Conservation (phyloP, 1,140 invertebrate species). For the Dendroctonus ponderosae region DNA sequence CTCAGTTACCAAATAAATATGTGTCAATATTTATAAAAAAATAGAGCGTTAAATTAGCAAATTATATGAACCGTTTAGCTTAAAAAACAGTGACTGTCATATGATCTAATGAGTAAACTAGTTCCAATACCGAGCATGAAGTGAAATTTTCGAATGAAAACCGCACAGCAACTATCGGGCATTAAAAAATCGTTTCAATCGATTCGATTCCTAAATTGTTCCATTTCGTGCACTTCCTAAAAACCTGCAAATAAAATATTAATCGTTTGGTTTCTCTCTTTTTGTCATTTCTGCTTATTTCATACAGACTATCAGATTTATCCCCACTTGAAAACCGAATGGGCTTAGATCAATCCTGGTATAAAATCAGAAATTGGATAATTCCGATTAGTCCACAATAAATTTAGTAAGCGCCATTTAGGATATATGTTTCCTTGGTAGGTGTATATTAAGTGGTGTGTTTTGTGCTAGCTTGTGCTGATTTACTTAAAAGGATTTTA, state of each 20-base stretch:
- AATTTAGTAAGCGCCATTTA: conserved; percentile 18
- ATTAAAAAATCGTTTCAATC: conserved; percentile 37
- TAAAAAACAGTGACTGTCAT: conserved; percentile 2
- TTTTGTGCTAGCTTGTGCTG: conserved; percentile 8
- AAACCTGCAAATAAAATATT: conserved; percentile 34
- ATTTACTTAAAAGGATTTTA: conserved; percentile 24
- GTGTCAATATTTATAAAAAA: conserved; percentile 19
- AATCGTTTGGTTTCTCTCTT: conserved; percentile 42
- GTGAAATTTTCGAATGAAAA: conserved; percentile 31
- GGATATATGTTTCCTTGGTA: conserved; percentile 38
- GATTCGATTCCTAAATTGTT: conserved; percentile 42
- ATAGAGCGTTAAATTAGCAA: conserved; percentile 9
- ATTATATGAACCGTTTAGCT: conserved; percentile 27
- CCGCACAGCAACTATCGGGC: conserved; percentile 16
- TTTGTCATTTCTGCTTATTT: conserved; percentile 36
- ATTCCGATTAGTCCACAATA: conserved; percentile 33
- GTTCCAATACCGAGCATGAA: conserved; percentile 9
- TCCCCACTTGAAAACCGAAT: conserved; percentile 13
- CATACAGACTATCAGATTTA: conserved; percentile 21
- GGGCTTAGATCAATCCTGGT: conserved; percentile 10
- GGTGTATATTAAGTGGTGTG: conserved; percentile 27
- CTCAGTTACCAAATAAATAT: conserved; percentile 14
- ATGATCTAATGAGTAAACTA: conserved; percentile 10
- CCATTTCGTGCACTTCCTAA: conserved; percentile 40
- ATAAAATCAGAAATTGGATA: conserved; percentile 35